Evolutionary conservation across 2,888 invertebrate species (phyloP).

Genomic region (Caenorhabditis afra): DNA sequence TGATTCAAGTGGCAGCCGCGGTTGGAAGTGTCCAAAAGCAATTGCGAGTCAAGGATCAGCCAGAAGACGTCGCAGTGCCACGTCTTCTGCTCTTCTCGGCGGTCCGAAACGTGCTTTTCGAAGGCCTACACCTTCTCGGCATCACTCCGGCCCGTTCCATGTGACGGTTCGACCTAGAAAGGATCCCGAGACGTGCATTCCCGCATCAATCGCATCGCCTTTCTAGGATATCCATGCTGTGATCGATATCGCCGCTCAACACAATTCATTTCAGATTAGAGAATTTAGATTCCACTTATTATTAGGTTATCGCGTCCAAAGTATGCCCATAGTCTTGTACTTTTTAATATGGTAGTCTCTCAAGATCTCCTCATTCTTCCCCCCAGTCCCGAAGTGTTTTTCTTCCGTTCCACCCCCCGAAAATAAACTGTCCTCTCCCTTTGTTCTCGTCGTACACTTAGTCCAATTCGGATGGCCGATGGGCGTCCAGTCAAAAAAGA

Average conservation of each 20-base stretch:
- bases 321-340: no score
- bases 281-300: no score
- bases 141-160: slow-evolving; percentile 70
- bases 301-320: no score
- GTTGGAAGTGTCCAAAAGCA: slow-evolving; percentile 68
- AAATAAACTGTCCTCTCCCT: neutral
- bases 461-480: neutral
- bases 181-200: slow-evolving; percentile 24
- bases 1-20: slow-evolving; percentile 69
- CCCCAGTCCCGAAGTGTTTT: slow-evolving; percentile 14
- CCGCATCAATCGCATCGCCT: slow-evolving; percentile 47
- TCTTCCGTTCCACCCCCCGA: slow-evolving; percentile 3
- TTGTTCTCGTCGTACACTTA: slow-evolving; percentile 8
- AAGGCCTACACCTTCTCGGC: slow-evolving; percentile 75
- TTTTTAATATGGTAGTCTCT: no score
- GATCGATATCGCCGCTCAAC: slow-evolving; percentile 2
- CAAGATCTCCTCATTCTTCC: neutral
- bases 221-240: slow-evolving; percentile 64
- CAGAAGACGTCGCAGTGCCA: slow-evolving; percentile 67
- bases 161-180: slow-evolving; percentile 68
- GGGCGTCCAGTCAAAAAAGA: slow-evolving; percentile 23
- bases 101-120: slow-evolving; percentile 71
- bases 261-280: neutral
- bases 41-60: slow-evolving; percentile 66
- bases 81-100: slow-evolving; percentile 74